phyloP scores from a whole-genome alignment of 2,888 invertebrate species.

The Spodoptera exigua region DNA sequence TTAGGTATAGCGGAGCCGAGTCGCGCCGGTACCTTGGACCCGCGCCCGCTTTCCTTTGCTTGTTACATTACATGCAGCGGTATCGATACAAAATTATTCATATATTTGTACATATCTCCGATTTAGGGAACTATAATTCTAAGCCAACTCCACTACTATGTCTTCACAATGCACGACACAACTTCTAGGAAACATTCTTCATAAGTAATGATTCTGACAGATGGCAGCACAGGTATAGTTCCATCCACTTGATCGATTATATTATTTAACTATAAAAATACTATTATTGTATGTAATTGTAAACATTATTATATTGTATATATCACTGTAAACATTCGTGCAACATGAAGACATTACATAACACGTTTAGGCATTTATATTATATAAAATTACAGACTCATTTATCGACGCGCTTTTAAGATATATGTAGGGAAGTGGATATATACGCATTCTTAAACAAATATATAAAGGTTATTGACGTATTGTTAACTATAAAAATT shows the following conservation, averaged over 20 bases:
- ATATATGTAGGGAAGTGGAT: constrained; percentile 67
- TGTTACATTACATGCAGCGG: background rate
- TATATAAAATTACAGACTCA: constrained; percentile 61
- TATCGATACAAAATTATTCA: constrained; percentile 18
- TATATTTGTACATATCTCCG: constrained; percentile 9
- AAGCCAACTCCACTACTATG: constrained; percentile 34
- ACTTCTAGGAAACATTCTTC: constrained; percentile 30
- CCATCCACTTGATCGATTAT: constrained; percentile 3
- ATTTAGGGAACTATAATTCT: constrained; percentile 14
- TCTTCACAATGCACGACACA: constrained; percentile 45
- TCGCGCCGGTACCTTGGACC: no score
- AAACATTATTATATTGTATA: constrained; percentile 17
- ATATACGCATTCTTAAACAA: constrained; percentile 83
- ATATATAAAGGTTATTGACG: no score
- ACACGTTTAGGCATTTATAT: constrained; percentile 25
- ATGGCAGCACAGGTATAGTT: constrained; percentile 2
- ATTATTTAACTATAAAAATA: constrained; percentile 40
- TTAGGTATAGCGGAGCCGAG: no score
- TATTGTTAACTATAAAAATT: no score
- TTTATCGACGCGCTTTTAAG: constrained; percentile 63
- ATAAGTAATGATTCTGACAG: constrained; percentile 27
- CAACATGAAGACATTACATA: constrained; percentile 44
- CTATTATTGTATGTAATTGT: constrained; percentile 8
- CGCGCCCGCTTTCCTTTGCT: background rate
- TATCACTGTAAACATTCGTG: constrained; percentile 28